These are phyloP conservation scores for Operophtera brumata DNA, from an alignment of 2,888 invertebrate species.

Conservation along the genomic window DNA sequence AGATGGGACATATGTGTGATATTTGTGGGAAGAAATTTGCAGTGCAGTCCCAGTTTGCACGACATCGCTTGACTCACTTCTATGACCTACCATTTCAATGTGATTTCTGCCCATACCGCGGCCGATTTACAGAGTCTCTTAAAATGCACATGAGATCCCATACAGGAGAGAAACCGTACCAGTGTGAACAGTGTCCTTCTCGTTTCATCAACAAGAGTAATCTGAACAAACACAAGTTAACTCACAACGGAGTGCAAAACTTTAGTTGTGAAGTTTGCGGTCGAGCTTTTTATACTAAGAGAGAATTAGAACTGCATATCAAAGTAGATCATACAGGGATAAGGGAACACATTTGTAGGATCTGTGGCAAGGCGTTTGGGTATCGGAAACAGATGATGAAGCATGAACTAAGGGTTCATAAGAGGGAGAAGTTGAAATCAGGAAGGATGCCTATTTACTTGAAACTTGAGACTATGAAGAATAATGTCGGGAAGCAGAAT, in stretches of 20 bases:
- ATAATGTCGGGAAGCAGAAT: no score
- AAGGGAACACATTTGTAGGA: constrained; percentile 64
- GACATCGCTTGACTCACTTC: constrained; percentile 66
- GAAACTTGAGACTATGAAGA: constrained; percentile 52
- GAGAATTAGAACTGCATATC: constrained; percentile 60
- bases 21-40: constrained; percentile 67
- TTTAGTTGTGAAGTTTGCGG: constrained; percentile 65
- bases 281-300: constrained; percentile 60
- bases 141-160: constrained; percentile 73
- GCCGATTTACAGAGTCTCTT: constrained; percentile 61
- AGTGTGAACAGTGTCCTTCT: constrained; percentile 62
- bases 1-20: constrained; percentile 60
- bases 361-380: constrained; percentile 70
- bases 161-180: constrained; percentile 70
- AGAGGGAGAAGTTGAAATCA: constrained; percentile 60
- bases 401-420: constrained; percentile 69
- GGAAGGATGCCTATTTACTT: constrained; percentile 68
- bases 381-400: constrained; percentile 73
- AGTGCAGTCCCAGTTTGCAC: constrained; percentile 52
- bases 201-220: constrained; percentile 69
- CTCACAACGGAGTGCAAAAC: constrained; percentile 55
- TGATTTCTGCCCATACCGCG: constrained; percentile 64
- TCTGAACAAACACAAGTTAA: constrained; percentile 62
- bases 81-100: constrained; percentile 64
- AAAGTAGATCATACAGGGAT: constrained; percentile 68